These are phyloP conservation scores for Stictonetta naevosa DNA, from an alignment of 2,113 vertebrate genomes.

Conservation along the genomic window DNA sequence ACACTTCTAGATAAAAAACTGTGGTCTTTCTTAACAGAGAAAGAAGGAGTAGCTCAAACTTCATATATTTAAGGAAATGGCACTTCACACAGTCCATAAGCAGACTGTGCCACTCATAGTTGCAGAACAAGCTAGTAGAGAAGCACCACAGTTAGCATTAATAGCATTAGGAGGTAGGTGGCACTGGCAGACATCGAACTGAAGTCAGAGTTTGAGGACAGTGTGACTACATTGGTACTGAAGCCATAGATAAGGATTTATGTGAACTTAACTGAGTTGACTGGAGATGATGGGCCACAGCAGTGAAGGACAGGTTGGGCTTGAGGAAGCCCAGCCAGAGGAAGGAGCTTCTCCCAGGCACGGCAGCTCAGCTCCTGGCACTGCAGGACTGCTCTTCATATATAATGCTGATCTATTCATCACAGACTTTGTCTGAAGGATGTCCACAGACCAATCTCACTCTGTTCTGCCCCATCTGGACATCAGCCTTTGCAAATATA, in stretches of 20 bases:
- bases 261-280: background rate
- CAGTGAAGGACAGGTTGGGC: background rate
- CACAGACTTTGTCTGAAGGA: background rate
- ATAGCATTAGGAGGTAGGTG: background rate
- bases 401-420: background rate
- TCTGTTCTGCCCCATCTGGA: background rate
- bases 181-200: background rate
- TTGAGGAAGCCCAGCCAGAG: background rate
- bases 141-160: background rate
- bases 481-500: background rate
- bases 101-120: background rate
- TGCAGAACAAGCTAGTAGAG: background rate
- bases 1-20: background rate
- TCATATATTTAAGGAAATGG: background rate
- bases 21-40: background rate
- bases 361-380: background rate
- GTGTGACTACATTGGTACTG: accelerated
- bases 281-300: background rate
- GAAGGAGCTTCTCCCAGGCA: background rate
- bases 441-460: background rate
- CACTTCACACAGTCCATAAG: background rate
- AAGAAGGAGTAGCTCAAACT: background rate
- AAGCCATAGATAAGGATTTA: background rate
- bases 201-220: background rate
- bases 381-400: background rate